phyloP scores from a whole-genome alignment of 2,888 invertebrate species.

The Nomada hirtipes region DNA sequence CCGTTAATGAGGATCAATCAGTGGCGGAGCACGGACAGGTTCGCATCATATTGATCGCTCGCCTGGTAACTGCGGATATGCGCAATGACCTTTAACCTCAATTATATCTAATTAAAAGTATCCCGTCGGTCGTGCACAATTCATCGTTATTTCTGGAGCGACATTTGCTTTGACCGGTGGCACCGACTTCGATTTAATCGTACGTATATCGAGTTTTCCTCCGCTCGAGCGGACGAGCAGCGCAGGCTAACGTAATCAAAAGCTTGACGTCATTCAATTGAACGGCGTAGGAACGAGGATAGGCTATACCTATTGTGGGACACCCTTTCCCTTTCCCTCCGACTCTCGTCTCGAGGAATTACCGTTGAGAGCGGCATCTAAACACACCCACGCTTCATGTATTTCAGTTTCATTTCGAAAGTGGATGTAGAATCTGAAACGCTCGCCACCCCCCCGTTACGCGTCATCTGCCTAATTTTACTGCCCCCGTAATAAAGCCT shows the following conservation, averaged over 20 bases:
- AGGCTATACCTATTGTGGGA: conserved; percentile 17
- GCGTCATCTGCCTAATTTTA: conserved; percentile 41
- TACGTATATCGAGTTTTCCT: conserved; percentile 2
- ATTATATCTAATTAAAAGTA: conserved; percentile 49
- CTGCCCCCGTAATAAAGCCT: conserved; percentile 11
- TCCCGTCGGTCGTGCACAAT: conserved; percentile 24
- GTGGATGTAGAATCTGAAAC: conserved; percentile 51
- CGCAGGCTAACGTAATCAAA: conserved; percentile 39
- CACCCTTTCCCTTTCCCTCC: conserved; percentile 35
- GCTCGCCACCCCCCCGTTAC: conserved; percentile 22
- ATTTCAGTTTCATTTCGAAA: conserved; percentile 46
- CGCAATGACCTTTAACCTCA: conserved; percentile 29
- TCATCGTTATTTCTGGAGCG: conserved; percentile 5
- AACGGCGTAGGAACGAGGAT: conserved; percentile 57
- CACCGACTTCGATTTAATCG: conserved; percentile 1
- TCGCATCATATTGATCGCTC: conserved; percentile 28
- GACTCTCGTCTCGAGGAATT: conserved; percentile 40
- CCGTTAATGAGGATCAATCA: conserved; percentile 58
- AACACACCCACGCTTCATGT: conserved; percentile 58
- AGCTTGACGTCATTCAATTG: conserved; percentile 64
- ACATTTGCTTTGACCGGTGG: conserved; percentile 14
- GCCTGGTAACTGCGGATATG: conserved; percentile 45
- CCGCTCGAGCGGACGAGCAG: conserved; percentile 9
- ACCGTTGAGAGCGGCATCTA: conserved; percentile 50
- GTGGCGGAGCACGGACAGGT: background rate